phyloP scores from a whole-genome alignment of 2,888 invertebrate species.

The Steinernema scapterisci region DNA sequence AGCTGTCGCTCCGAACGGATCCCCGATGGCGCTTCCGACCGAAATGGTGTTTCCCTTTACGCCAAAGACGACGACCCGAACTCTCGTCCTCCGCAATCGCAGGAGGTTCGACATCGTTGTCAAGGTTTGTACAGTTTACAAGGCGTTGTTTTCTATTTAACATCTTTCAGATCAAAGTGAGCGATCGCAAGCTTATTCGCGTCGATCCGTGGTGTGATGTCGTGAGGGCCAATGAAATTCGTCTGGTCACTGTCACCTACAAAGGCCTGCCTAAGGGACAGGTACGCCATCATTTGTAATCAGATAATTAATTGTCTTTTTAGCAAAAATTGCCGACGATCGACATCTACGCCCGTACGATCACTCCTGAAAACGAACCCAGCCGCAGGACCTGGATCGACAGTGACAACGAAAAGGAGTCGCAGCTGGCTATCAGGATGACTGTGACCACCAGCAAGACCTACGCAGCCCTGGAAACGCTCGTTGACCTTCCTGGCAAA shows the following conservation, averaged over 20 bases:
- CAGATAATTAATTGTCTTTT: not conserved
- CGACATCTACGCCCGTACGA: conserved; percentile 14
- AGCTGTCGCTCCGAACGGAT: too few species aligned
- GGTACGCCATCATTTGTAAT: not conserved
- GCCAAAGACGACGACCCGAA: not conserved
- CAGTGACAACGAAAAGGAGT: not conserved
- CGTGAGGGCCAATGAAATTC: not conserved
- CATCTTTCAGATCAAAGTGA: conserved; percentile 5
- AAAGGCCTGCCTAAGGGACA: conserved; percentile 12
- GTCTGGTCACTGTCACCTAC: not conserved
- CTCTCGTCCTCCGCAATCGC: not conserved
- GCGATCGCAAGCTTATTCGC: not conserved
- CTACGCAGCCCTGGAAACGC: conserved; percentile 10
- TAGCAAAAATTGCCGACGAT: not conserved
- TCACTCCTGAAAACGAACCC: not conserved
- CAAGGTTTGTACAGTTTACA: not conserved
- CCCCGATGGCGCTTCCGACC: not conserved
- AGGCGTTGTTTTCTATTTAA: not conserved
- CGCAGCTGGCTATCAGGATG: not conserved
- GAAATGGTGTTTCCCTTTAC: conserved; percentile 5
- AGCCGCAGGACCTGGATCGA: conserved; percentile 10
- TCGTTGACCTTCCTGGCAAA: conserved; percentile 3
- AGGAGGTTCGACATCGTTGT: conserved; percentile 13
- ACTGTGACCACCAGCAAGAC: not conserved
- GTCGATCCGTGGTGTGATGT: not conserved